phyloP scores from a whole-genome alignment of 2,113 vertebrate species.

The Etheostoma spectabile region DNA sequence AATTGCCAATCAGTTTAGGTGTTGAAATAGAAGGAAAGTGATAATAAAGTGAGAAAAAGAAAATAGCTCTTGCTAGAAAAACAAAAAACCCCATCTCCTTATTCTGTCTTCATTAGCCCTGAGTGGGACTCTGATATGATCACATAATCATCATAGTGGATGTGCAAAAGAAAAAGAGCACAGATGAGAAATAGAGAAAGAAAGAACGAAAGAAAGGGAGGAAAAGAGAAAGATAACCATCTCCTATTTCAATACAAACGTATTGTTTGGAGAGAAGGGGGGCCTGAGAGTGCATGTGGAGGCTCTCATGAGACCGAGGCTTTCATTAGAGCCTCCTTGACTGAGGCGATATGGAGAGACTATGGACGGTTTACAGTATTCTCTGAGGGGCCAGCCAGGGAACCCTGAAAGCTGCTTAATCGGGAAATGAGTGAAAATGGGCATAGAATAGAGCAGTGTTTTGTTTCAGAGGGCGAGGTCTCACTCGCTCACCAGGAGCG shows the following conservation, averaged over 20 bases:
- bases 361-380: constrained; percentile 62
- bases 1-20: constrained; percentile 8
- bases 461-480: constrained; percentile 62
- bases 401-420: constrained; percentile 73
- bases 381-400: constrained; percentile 58
- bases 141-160: constrained; percentile 52
- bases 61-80: neutral
- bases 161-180: constrained; percentile 25
- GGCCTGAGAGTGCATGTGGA: constrained; percentile 46
- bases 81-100: neutral
- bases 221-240: constrained; percentile 38
- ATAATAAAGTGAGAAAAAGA: neutral
- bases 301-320: constrained; percentile 59
- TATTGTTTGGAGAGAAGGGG: constrained; percentile 33
- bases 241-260: constrained; percentile 63
- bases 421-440: constrained; percentile 73
- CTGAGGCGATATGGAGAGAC: constrained; percentile 62
- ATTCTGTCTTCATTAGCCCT: constrained; percentile 48
- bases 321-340: constrained; percentile 70
- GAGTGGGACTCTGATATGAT: constrained; percentile 51
- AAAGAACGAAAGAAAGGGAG: neutral
- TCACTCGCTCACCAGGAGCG: constrained; percentile 38
- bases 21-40: constrained; percentile 25
- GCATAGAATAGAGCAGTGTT: constrained; percentile 53
- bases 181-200: neutral